Evolutionary conservation across 2,888 invertebrate genomes (phyloP).

Genomic region (Tryphoninae sp.): DNA sequence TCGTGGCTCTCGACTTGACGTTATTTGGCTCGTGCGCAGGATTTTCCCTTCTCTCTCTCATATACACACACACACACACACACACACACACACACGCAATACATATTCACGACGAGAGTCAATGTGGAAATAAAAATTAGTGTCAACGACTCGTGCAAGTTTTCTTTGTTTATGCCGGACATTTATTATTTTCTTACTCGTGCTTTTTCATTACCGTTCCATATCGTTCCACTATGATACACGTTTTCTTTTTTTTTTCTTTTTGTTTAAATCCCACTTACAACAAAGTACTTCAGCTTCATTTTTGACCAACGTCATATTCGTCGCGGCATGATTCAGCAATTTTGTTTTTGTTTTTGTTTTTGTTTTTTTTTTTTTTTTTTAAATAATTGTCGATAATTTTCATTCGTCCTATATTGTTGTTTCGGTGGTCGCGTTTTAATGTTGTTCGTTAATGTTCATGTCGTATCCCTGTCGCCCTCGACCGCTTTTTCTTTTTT

Average conservation of each 20-base stretch:
- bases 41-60: background rate
- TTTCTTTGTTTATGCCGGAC: background rate
- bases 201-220: background rate
- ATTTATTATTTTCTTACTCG: background rate
- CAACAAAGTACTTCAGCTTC: too few relatives aligned
- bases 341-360: slow-evolving; percentile 24
- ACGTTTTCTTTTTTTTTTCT: too few relatives aligned
- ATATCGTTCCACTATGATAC: background rate
- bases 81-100: too few relatives aligned
- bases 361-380: slow-evolving; percentile 29
- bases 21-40: background rate
- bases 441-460: too few relatives aligned
- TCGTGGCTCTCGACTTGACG: slow-evolving; percentile 38
- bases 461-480: too few relatives aligned
- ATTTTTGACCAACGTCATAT: background rate
- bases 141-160: background rate
- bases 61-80: background rate
- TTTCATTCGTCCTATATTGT: slow-evolving; percentile 23
- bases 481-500: too few relatives aligned
- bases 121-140: background rate
- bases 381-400: background rate
- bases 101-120: too few relatives aligned
- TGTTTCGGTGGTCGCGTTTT: too few relatives aligned
- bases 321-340: background rate
- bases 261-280: too few relatives aligned